Evolutionary conservation across 2,888 invertebrate species (phyloP), one percentile per base, ranked within the genome.

Genomic region (Arctia plantaginis): DNA sequence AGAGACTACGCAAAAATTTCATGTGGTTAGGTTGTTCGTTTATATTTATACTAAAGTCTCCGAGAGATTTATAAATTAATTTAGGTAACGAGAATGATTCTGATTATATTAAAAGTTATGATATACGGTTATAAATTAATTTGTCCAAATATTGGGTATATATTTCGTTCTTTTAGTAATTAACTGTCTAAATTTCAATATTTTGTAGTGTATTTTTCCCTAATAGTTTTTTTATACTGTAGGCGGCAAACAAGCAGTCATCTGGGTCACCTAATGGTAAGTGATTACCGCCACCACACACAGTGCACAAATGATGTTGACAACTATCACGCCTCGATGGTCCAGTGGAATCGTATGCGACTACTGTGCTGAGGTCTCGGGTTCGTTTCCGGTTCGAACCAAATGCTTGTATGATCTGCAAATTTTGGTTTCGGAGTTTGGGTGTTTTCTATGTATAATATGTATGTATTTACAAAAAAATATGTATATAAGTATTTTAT

Each of bases 101-200:
- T 33, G 41, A 33, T 71, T 47, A n/a, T 10, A 69, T 70, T 62
- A 82, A 84, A 87, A 83, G 83, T 75, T 72, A 66, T 68, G 55
- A 62, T 69, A 72, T 79, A 80, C 72, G 69, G 23, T 23, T 51
- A 20, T 23, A 1, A 51, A 23, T 23, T 10, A 23, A 23, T 23
- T 51, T 51, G 51, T 23, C 23, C 8, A 8, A 51, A 51, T 4
- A 23, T 23, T 51, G 8, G 1, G 20, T 20, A 10, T 41, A 41
- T 41, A 41, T 47, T 47, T 51, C 6, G 1, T 23, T 51, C 8
- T 0, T 51, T 8, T 23, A 23, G 23, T 51, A 23, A 23, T 23
- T 23, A 10, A 51, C 51, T 41, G 41, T 13, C 41, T 12, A 41
- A 13, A 41, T 41, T 47, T 18, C 18, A 18, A 47, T 47, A 47